phyloP scores from a whole-genome alignment of 92 coral and sea anemone species.

The Montipora capitata region DNA sequence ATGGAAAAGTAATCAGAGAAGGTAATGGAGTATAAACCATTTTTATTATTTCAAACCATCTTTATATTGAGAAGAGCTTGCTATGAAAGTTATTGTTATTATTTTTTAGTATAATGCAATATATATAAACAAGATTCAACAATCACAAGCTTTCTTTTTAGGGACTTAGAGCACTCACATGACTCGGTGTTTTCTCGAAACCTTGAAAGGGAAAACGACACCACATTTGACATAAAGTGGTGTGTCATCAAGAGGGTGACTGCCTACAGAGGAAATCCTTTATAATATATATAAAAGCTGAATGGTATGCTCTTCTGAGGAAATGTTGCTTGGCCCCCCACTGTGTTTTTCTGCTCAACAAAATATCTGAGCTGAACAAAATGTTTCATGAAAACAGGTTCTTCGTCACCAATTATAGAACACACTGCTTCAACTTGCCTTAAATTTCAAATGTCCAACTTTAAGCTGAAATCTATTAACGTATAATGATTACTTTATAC shows the following conservation, averaged over 20 bases:
- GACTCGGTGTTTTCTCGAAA: conserved; percentile 5
- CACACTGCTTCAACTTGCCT: conserved; percentile 13
- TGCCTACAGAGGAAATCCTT: conserved; percentile 9
- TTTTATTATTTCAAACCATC: conserved; percentile 8
- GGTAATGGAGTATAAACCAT: conserved; percentile 17
- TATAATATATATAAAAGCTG: not conserved
- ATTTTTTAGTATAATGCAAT: not conserved
- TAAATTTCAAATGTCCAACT: conserved; percentile 2
- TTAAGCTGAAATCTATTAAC: not conserved
- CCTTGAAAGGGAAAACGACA: not conserved
- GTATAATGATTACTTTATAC: not conserved
- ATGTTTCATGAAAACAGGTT: conserved; percentile 1
- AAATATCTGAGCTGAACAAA: conserved; percentile 7
- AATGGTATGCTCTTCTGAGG: not conserved
- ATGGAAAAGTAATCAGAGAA: conserved; percentile 27
- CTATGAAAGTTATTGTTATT: not conserved
- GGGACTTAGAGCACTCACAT: not conserved
- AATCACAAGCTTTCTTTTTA: conserved; percentile 6
- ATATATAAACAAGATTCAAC: not conserved
- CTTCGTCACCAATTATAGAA: not conserved
- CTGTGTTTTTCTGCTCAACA: not conserved
- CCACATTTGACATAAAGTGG: conserved; percentile 1
- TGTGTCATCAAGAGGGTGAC: conserved; percentile 1
- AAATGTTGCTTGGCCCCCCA: conserved; percentile 4
- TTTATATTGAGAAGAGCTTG: not conserved